These are phyloP conservation scores for Drosophila mauritiana DNA, from an alignment of 1,140 invertebrate genomes.

Conservation along the genomic window DNA sequence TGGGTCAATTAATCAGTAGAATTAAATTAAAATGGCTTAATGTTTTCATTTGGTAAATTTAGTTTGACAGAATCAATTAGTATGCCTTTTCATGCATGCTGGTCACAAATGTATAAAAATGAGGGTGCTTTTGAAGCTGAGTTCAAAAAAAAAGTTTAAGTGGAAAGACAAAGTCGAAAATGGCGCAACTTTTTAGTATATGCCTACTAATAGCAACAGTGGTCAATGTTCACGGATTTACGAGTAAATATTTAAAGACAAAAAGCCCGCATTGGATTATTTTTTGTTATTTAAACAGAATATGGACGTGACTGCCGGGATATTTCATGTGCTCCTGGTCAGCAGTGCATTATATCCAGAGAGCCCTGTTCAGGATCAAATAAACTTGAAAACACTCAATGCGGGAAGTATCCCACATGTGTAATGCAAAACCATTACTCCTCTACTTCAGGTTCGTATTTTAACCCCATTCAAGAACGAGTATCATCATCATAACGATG, in stretches of 20 bases:
- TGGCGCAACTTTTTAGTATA: too few species aligned
- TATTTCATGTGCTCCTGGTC: conserved; percentile 12
- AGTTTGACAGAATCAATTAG: conserved; percentile 19
- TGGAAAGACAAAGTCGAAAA: background rate
- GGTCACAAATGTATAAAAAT: conserved; percentile 21
- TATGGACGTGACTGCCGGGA: conserved; percentile 17
- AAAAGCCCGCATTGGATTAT: background rate
- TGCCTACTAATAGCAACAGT: background rate
- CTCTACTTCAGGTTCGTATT: background rate
- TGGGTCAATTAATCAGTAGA: conserved; percentile 8
- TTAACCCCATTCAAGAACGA: background rate
- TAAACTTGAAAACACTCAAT: conserved; percentile 6
- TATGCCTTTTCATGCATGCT: conserved; percentile 7
- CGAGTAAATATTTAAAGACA: background rate
- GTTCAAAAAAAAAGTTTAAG: background rate
- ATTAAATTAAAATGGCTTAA: conserved; percentile 18
- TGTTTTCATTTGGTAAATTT: conserved; percentile 39
- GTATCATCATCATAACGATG: too few species aligned
- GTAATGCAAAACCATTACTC: background rate
- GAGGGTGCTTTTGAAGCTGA: background rate
- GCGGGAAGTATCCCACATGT: conserved; percentile 21
- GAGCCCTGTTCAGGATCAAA: conserved; percentile 9
- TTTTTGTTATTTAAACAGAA: background rate
- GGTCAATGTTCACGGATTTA: conserved; percentile 6
- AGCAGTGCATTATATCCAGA: background rate